phyloP scores from a whole-genome alignment of 2,113 vertebrate genomes.

The Archocentrus centrarchus region DNA sequence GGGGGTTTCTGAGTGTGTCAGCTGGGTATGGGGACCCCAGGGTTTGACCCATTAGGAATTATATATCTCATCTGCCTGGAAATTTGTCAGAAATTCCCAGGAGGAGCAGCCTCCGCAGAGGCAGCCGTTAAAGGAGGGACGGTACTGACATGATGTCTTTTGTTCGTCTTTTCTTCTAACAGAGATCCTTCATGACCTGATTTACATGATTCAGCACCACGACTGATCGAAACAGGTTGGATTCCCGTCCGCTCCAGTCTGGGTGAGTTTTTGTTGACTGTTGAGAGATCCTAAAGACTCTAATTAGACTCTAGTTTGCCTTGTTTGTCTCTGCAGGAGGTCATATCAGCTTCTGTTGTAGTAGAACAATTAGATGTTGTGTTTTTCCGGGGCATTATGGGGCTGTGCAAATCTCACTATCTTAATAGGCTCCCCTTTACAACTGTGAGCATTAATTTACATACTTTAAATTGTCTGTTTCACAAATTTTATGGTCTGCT shows the following conservation, averaged over 20 bases:
- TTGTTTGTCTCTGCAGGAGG: background rate
- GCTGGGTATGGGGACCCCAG: accelerated
- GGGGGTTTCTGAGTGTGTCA: background rate
- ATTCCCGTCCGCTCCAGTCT: background rate
- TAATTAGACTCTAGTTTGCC: background rate
- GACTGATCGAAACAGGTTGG: background rate
- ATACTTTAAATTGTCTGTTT: background rate
- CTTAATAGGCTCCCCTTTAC: too few species aligned
- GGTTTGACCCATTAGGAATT: background rate
- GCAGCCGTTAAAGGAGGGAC: accelerated
- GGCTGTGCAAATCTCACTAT: too few species aligned
- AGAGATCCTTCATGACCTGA: background rate
- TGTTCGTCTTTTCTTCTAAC: background rate
- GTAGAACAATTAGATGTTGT: too few species aligned
- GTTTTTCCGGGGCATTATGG: too few species aligned
- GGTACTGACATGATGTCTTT: background rate
- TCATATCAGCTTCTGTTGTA: accelerated
- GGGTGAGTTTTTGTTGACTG: accelerated
- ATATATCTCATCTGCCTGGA: too few species aligned
- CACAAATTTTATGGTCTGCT: background rate
- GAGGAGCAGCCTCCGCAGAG: background rate
- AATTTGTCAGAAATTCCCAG: too few species aligned
- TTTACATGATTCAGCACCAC: background rate
- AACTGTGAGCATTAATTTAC: too few species aligned
- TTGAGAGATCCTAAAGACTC: background rate